phyloP scores from a whole-genome alignment of 2,113 vertebrate genomes.

The Serinus canaria region DNA sequence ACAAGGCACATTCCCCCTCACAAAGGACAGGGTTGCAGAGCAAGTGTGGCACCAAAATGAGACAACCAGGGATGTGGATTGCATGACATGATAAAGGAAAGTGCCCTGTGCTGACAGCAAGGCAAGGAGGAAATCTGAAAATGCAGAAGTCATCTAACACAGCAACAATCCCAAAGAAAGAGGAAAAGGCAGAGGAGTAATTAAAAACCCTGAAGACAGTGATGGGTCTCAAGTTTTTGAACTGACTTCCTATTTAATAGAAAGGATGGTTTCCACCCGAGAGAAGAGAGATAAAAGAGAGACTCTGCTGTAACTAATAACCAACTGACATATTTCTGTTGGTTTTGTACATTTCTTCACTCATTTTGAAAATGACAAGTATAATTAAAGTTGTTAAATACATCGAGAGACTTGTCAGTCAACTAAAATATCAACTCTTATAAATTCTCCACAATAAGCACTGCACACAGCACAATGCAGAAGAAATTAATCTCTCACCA shows the following conservation, averaged over 20 bases:
- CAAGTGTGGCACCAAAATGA: neutral
- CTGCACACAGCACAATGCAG: conserved; percentile 11
- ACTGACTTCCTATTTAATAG: conserved; percentile 37
- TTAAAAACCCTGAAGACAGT: conserved; percentile 49
- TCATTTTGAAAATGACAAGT: conserved; percentile 66
- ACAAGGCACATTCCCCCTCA: neutral
- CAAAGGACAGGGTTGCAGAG: neutral
- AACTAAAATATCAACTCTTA: conserved; percentile 60
- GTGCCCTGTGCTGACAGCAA: neutral
- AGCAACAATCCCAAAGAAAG: neutral
- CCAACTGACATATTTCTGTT: conserved; percentile 66
- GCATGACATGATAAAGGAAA: neutral
- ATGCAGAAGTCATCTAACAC: neutral
- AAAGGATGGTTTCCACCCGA: conserved; percentile 52
- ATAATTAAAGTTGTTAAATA: conserved; percentile 74
- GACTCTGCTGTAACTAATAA: conserved; percentile 60
- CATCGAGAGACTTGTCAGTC: conserved; percentile 62
- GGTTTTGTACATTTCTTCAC: conserved; percentile 51
- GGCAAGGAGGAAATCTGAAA: conserved; percentile 14
- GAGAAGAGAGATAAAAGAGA: conserved; percentile 43
- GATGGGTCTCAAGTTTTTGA: conserved; percentile 53
- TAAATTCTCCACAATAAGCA: conserved; percentile 48
- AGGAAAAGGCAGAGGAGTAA: conserved; percentile 40
- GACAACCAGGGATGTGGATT: neutral
- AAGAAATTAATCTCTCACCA: conserved; percentile 59